A percentile compares a stretch with the other conserved stretches of the same genome.
phyloP scores from a whole-genome alignment of 2,797 vertebrate genomes.

The Hyperoplus immaculatus region DNA sequence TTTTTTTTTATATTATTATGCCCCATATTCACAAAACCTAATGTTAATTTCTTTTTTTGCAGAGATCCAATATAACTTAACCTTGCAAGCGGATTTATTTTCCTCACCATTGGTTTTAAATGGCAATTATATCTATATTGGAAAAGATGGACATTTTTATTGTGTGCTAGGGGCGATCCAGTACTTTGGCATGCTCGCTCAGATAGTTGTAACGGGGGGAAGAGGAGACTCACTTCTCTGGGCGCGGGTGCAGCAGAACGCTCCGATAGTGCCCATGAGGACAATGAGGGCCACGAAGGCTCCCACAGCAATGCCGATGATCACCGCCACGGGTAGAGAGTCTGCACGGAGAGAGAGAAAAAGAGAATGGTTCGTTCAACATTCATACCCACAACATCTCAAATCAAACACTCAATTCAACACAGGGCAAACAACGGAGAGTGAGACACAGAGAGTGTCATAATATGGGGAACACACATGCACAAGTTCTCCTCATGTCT shows the following conservation, averaged over 20 bases:
- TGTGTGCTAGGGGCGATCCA: constrained; percentile 42
- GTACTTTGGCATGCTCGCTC: constrained; percentile 64
- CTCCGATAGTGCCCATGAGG: constrained; percentile 96
- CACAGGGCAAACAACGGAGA: background rate
- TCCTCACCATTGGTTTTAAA: background rate
- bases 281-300: constrained; percentile 97
- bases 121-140: constrained; percentile 27
- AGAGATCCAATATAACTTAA: background rate
- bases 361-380: constrained; percentile 49
- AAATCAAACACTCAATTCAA: constrained; percentile 4
- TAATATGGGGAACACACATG: constrained; percentile 5
- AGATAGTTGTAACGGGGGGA: constrained; percentile 15
- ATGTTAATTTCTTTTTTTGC: background rate
- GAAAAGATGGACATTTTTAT: constrained; percentile 68
- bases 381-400: constrained; percentile 40
- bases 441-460: constrained; percentile 8
- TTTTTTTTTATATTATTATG: background rate
- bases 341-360: constrained; percentile 86
- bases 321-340: constrained; percentile 96
- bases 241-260: constrained; percentile 97
- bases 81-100: background rate
- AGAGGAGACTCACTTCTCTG: constrained; percentile 93
- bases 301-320: constrained; percentile 98
- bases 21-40: background rate
- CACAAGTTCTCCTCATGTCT: background rate